Evolutionary conservation across 2,113 vertebrate genomes (phyloP).

Genomic region (Chionomys nivalis): DNA sequence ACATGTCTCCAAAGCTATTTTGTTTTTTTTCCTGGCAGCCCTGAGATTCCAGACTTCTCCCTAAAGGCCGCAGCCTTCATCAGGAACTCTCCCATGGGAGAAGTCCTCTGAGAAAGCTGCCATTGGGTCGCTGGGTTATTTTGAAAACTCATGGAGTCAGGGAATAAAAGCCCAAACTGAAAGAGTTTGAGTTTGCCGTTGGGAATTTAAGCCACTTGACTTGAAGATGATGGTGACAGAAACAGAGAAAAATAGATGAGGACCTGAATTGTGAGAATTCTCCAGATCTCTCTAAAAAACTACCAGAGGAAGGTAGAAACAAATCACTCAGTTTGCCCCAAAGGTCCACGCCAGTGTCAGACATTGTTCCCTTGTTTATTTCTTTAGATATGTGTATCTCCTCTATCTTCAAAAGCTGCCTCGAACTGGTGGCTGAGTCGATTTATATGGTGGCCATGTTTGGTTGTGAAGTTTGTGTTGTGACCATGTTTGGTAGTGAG

Average conservation of each 20-base stretch:
- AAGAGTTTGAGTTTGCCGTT: constrained; percentile 51
- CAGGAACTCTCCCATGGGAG: not conserved
- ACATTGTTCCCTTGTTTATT: not conserved
- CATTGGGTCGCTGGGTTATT: constrained; percentile 56
- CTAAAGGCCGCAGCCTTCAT: not conserved
- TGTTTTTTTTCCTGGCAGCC: not conserved
- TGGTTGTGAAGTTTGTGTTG: not conserved
- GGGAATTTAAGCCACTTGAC: constrained; percentile 76
- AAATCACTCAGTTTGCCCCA: not conserved
- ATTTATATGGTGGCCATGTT: not conserved
- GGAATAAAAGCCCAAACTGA: constrained; percentile 68
- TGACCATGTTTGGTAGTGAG: not conserved
- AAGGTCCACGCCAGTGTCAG: not conserved
- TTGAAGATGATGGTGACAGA: constrained; percentile 57
- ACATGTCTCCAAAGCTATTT: constrained; percentile 11
- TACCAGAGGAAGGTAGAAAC: not conserved
- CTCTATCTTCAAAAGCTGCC: not conserved
- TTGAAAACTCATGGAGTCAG: constrained; percentile 41
- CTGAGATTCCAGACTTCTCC: not conserved
- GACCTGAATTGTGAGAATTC: constrained; percentile 55
- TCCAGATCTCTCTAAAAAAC: constrained; percentile 47
- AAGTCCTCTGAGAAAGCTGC: constrained; percentile 34
- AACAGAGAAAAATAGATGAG: constrained; percentile 58
- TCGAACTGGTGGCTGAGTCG: not conserved
- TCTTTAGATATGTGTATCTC: not conserved